Evolutionary conservation across 1,140 invertebrate genomes (phyloP).

Genomic region (Laodelphax striatellus): DNA sequence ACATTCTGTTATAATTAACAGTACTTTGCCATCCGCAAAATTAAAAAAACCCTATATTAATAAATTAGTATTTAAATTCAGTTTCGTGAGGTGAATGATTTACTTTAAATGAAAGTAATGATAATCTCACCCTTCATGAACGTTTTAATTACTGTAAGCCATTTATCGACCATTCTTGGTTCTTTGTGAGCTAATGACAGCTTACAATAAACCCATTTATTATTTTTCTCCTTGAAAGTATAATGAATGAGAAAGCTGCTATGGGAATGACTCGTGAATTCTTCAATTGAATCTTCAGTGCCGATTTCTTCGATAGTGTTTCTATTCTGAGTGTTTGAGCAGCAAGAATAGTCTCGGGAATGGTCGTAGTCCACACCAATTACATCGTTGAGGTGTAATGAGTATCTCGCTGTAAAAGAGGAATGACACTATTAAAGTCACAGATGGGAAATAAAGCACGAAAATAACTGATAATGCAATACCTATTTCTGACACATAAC

Average conservation of each 20-base stretch:
- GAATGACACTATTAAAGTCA: no score
- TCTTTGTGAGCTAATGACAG: constrained; percentile 47
- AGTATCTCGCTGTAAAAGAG: constrained; percentile 36
- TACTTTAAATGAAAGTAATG: neutral
- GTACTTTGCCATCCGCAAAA: no score
- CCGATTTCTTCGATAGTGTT: no score
- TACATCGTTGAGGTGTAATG: constrained; percentile 39
- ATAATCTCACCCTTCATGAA: constrained; percentile 33
- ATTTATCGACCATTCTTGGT: constrained; percentile 44
- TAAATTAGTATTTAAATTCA: no score
- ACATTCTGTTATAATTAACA: no score
- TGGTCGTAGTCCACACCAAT: constrained; percentile 38
- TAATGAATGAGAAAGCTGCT: constrained; percentile 43
- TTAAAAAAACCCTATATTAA: no score
- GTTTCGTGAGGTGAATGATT: no score
- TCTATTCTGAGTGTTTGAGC: constrained; percentile 16
- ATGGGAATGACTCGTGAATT: constrained; percentile 8
- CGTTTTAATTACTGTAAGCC: constrained; percentile 46
- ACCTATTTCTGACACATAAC: no score
- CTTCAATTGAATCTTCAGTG: constrained; percentile 12
- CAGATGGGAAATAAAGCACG: no score
- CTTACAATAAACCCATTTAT: constrained; percentile 44
- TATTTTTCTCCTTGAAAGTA: constrained; percentile 41
- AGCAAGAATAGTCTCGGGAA: constrained; percentile 25
- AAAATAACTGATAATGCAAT: no score